Evolutionary conservation across 2,113 vertebrate species (phyloP), one percentile per base, ranked within the genome.

Genomic region (Scatophagus argus): DNA sequence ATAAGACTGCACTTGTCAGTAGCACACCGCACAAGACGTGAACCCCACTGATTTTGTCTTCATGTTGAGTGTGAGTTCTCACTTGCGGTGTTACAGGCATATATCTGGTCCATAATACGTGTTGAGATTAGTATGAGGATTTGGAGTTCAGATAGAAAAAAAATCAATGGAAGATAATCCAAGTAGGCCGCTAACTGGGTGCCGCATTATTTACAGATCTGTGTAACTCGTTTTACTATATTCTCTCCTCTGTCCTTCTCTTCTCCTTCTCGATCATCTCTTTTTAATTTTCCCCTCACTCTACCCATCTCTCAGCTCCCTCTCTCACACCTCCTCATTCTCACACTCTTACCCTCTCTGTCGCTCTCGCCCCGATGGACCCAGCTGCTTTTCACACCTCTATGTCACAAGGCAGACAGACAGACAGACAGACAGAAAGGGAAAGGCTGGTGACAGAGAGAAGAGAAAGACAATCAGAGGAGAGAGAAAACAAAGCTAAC

Each of bases 371-470:
- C 70, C 79, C 6, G 31, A 65, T 67, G 87, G 71, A 81, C 76
- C 74, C 76, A 81, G 79, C 73, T 84, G 88, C 86, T 84, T 86
- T 74, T 90, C 76, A 83, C 84, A 79, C 87, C 84, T 90, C 82
- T 8, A 55, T 84, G 72, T 88, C 86, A 79, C 74, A 77, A 55
- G 61, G 68, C 70, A 79, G 77, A 68, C 21, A 27, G 2, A 60
- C 11, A 8, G 6, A 47, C 47, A 60, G 51, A 63, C 39, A 71
- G 47, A 74, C 6, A 62, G 25, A 55, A 43, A 46, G 66, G 31
- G 56, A 59, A 51, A 23, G 54, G 44, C 32, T 64, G 39, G 41
- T 1, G 54, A 60, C 47, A 11, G n/a, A 73, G 77, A 74, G 34
- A n/a, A n/a, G 25, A 67, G 21, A 36, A 29, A 76, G 67, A 75